Conservation (phyloP, 2,113 vertebrate genomes). For the Kobus ellipsiprymnus region DNA sequence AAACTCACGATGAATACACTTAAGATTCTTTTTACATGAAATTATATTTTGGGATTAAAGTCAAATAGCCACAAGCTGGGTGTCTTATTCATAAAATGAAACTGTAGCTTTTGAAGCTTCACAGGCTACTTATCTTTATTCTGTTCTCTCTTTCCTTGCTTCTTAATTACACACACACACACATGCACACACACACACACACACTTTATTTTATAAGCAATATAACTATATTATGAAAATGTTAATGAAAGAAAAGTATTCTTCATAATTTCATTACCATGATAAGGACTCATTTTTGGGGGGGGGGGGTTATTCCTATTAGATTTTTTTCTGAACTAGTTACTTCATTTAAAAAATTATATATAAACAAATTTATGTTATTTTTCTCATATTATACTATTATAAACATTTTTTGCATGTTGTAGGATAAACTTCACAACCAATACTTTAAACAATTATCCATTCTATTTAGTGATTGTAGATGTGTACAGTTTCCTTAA, state of each 20-base stretch:
- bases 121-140: not conserved
- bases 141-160: not conserved
- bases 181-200: not conserved
- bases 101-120: not conserved
- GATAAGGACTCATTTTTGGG: not conserved
- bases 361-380: not conserved
- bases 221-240: not conserved
- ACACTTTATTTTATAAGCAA: not conserved
- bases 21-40: not conserved
- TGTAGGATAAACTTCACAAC: not conserved
- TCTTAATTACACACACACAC: not conserved
- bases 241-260: not conserved
- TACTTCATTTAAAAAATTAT: not conserved
- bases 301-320: not conserved
- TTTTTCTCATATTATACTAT: not conserved
- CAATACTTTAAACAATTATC: not conserved
- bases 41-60: not conserved
- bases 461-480: not conserved
- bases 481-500: not conserved
- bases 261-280: not conserved
- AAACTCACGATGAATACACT: not conserved
- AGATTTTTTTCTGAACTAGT: not conserved
- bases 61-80: not conserved
- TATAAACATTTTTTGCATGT: not conserved
- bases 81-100: constrained; percentile 17